phyloP scores from a whole-genome alignment of 2,113 vertebrate species.

The Peromyscus polionotus region DNA sequence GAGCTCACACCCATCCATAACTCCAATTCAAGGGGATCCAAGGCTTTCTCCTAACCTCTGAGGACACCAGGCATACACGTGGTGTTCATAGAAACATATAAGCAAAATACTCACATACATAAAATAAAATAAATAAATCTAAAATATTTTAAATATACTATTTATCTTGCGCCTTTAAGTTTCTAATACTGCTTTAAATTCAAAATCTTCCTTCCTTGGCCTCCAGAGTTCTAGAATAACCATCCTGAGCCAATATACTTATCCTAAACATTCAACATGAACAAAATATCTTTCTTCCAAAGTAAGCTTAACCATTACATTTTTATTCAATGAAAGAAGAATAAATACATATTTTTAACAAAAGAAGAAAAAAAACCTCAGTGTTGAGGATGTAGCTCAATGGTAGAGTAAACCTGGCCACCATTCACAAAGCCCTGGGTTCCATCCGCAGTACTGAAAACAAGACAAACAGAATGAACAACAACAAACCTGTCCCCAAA shows the following conservation, averaged over 20 bases:
- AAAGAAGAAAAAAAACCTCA: not conserved
- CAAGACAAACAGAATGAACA: not conserved
- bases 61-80: too few relatives aligned
- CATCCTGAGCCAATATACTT: not conserved
- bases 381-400: not conserved
- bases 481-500: not conserved
- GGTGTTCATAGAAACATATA: too few relatives aligned
- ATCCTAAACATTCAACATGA: not conserved
- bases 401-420: not conserved
- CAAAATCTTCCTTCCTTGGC: not conserved
- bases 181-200: not conserved
- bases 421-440: not conserved
- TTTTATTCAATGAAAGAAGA: slow-evolving; percentile 27
- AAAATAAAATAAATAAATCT: not conserved
- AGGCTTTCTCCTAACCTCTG: too few relatives aligned
- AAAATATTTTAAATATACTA: not conserved
- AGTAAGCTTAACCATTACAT: not conserved
- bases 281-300: not conserved
- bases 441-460: not conserved
- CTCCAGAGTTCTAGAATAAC: not conserved
- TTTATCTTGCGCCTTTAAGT: not conserved
- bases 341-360: not conserved
- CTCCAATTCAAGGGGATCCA: too few relatives aligned
- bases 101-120: too few relatives aligned
- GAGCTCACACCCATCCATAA: too few relatives aligned